Base-by-base conservation (phyloP, 2,888 invertebrate species). In the Drosophila buzzatii region DNA sequence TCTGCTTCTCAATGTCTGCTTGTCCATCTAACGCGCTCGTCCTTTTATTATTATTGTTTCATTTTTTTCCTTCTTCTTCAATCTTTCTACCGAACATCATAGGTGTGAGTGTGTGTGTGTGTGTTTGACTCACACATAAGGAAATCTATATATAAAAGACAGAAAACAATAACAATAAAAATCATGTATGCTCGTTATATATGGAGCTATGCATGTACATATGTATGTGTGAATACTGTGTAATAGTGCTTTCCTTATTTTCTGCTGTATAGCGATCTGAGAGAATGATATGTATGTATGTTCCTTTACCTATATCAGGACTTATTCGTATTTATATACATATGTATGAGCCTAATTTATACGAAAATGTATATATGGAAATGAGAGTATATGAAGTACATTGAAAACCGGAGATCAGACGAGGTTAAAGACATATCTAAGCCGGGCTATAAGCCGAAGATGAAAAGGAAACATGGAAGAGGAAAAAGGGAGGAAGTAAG, bases 101-200 rank as follows among this genome's bases (percentile, higher is more conserved):
- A 41, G 53, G 35, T 62, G 69, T 37, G 44, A 57, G 44, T 35
- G 47, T 41, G 56, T 33, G 59, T 52, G 35, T 57, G 37, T 41
- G 41, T 47, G 56, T 37, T 3, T 23, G 23, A 23, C 23, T 4
- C 23, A 23, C 23, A 23, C 23, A 12, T 18, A 20, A 33, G 14
- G 18, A 35, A 51, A 33, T 39, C 37, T 65, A 65, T 66, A 52
- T 65, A 53, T 91, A 90, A 85, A 87, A 88, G 81, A 86, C 82
- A 90, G 91, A 90, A 88, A 91, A 85, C 88, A 90, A 90, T 91
- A 91, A 91, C 91, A 90, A 90, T 91, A 90, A 90, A 91, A 90
- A 90, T 90, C 86, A 90, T 83, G 81, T 76, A 88, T 90, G 82
- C 8, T 31, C 16, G 58, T 12, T 9, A 62, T 45, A 53, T 37